Evolutionary conservation across 2,888 invertebrate genomes (phyloP), one percentile per base, ranked within the genome.

Genomic region (Macroteleia sp.): DNA sequence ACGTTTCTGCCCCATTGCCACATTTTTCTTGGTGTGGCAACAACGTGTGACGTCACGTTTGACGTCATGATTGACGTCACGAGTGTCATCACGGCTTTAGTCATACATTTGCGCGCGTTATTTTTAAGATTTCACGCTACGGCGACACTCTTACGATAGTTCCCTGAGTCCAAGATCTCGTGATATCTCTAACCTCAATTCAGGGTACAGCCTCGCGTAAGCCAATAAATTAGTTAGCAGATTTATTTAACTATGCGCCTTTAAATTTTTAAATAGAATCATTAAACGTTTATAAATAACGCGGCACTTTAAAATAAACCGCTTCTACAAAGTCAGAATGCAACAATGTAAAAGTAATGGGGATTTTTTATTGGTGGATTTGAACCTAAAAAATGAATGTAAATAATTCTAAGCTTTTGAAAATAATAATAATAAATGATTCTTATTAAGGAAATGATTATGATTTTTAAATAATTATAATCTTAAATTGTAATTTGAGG

Each of bases 21-120:
- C 36, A 67, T 46, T 44, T 67, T 46, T 54, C 16, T 57, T 46
- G 50, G 52, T 52, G 42, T 42, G 36, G 59, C 59, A 61, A 52
- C 34, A 42, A 20, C 46, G 20, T 17, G 56, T 57, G 1, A 73
- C 73, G 73, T 73, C 73, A 73, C 42, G 3, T 48, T 57, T 62
- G 46, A 73, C 73, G 73, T 73, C 73, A 64, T 20, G 6, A 62
- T 64, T 73, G 64, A 73, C 73, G 73, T 73, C 73, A 73, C 56
- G 6, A 20, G 42, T 73, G 73, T 64, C 56, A 73, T 48, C 64
- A 22, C 14, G 30, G 56, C 17, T 56, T 73, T 73, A 73, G 64
- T 73, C 73, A 64, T 57, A 50, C 54, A 36, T 42, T 73, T 14
- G 34, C 20, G 25, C 28, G 25, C 8, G 73, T 46, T 73, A 73